Conservation (phyloP, 1,140 invertebrate species). For the Apis laboriosa region DNA sequence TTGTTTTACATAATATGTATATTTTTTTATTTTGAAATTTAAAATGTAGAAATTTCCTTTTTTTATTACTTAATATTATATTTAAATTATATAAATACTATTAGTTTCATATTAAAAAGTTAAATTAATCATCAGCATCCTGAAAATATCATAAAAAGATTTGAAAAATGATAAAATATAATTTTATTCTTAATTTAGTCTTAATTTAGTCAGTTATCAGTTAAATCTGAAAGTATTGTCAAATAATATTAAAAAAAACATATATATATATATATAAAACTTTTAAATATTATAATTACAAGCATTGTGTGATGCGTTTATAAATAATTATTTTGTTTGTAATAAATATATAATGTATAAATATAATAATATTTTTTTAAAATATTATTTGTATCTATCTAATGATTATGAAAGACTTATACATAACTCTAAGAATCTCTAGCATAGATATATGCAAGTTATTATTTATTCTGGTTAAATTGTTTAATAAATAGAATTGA, state of each 20-base stretch:
- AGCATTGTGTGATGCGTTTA: neutral
- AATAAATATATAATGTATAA: neutral
- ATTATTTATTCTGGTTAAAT: neutral
- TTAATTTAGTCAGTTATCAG: too few relatives aligned
- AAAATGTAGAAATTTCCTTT: neutral
- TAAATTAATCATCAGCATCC: neutral
- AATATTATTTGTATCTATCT: neutral
- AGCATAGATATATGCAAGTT: neutral
- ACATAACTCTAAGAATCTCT: too few relatives aligned
- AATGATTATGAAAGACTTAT: neutral
- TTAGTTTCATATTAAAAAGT: neutral
- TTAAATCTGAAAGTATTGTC: neutral
- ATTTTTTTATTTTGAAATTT: neutral
- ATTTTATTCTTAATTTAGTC: neutral
- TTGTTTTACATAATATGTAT: neutral
- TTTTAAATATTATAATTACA: neutral
- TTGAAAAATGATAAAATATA: neutral
- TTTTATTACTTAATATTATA: neutral
- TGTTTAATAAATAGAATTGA: neutral
- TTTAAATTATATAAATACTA: neutral
- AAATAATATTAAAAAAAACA: constrained; percentile 22
- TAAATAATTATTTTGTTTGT: neutral
- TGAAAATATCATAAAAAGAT: constrained; percentile 8
- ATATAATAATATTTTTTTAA: neutral
- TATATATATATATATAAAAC: neutral